Conservation (phyloP, 2,888 invertebrate species). For the Tridacna crocea region DNA sequence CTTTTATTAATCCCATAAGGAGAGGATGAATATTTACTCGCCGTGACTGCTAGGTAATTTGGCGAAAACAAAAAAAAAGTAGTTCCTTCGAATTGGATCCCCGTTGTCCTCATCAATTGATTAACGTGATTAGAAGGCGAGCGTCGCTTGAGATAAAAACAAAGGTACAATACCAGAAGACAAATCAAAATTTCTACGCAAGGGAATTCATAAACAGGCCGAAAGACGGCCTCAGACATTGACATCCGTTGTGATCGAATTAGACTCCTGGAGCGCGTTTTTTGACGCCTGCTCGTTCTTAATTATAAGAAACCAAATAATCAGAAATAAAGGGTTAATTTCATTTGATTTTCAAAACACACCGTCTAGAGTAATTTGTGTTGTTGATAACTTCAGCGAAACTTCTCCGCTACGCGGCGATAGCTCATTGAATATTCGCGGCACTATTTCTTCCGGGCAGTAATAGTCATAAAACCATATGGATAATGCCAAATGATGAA, state of each 20-base stretch:
- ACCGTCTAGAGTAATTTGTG: conserved; percentile 27
- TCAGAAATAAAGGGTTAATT: conserved; percentile 48
- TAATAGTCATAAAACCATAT: no score
- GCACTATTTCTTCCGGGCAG: background rate
- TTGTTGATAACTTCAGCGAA: conserved; percentile 25
- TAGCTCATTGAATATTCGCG: background rate
- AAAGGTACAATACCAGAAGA: conserved; percentile 16
- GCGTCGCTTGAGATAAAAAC: conserved; percentile 17
- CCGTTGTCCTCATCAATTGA: conserved; percentile 17
- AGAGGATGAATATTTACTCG: background rate
- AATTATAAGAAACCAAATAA: conserved; percentile 49
- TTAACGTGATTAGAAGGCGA: conserved; percentile 16
- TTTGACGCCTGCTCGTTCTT: conserved; percentile 24
- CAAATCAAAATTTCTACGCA: conserved; percentile 13
- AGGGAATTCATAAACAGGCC: conserved; percentile 19
- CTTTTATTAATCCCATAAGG: conserved; percentile 11
- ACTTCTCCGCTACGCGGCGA: background rate
- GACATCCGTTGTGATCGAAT: conserved; percentile 12
- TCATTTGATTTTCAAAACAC: conserved; percentile 51
- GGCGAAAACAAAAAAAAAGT: conserved; percentile 15
- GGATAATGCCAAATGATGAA: no score
- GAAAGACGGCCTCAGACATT: background rate
- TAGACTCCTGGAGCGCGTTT: conserved; percentile 25
- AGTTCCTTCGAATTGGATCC: conserved; percentile 8
- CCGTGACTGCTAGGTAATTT: conserved; percentile 9